Evolutionary conservation across 2,888 invertebrate species (phyloP), one percentile per base, ranked within the genome.

Genomic region (Tachystola acroxantha): DNA sequence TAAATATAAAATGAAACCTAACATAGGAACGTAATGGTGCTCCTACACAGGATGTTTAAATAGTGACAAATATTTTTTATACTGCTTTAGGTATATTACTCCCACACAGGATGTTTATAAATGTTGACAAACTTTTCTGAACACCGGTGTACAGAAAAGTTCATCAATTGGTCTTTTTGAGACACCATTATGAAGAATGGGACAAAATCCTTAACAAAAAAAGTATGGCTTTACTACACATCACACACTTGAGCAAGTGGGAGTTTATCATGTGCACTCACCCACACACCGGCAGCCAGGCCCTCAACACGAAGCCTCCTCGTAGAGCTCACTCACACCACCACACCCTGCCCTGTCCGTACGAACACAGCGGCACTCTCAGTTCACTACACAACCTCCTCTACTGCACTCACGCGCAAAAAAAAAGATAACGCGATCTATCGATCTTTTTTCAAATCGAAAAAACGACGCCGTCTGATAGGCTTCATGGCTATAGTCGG

Each of bases 371-470:
- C 64, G 73, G 73, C 76, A 81, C 85, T 80, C 84, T 81, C 84
- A 85, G 84, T 84, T 64, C 66, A 67, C 75, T 69, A 85, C 70
- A 84, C 79, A 79, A 80, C 85, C 82, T 86, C 86, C 69, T 79
- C 78, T 77, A 73, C 80, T 84, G 84, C 86, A 86, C 86, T 86
- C 86, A 85, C 85, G 84, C 86, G 84, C 84, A 85, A 74, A 84
- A 85, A 85, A 72, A 85, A 82, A 84, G 74, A 78, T 73, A 79
- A 77, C 74, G 81, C 81, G 82, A 80, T 81, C 82, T 82, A 81
- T 84, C 80, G 81, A 81, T 80, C 79, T 84, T 86, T 85, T 79
- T 81, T 71, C 65, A 69, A 80, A 73, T 66, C 63, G 64, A 75
- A 80, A 81, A 81, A 76, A 74, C 65, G 58, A 63, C 64, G 56